phyloP scores from a whole-genome alignment of 2,797 vertebrate species.

The Lepilemur septentrionalis region DNA sequence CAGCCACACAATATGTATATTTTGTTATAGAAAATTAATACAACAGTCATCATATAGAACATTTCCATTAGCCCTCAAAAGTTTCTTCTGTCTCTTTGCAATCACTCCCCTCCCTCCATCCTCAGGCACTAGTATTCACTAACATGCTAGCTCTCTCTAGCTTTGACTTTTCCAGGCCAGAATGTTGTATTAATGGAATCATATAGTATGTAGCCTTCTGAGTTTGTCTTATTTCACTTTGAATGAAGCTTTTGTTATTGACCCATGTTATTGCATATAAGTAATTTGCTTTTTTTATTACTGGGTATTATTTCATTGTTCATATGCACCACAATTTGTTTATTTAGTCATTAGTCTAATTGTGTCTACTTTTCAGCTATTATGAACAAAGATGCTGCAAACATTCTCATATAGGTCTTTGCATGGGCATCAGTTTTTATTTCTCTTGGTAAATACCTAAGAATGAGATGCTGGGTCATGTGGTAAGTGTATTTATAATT shows the following conservation, averaged over 20 bases:
- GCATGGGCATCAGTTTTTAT: not conserved
- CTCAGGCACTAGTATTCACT: not conserved
- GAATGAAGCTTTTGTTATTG: not conserved
- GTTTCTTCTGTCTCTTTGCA: not conserved
- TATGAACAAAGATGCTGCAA: not conserved
- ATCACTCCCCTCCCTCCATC: not conserved
- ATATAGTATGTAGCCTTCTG: not conserved
- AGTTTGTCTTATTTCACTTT: not conserved
- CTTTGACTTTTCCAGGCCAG: not conserved
- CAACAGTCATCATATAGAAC: not conserved
- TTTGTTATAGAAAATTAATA: not conserved
- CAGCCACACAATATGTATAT: not conserved
- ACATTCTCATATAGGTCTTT: not conserved
- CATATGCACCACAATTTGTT: not conserved
- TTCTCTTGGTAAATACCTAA: not conserved
- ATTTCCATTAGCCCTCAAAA: not conserved
- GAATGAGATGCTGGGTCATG: not conserved
- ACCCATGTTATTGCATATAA: not conserved
- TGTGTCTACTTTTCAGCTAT: not conserved
- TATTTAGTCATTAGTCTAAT: not conserved
- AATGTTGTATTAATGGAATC: not conserved
- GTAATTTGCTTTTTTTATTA: not conserved
- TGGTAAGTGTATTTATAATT: not conserved
- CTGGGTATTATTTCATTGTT: not conserved
- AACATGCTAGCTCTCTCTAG: not conserved